Evolutionary conservation across 2,113 vertebrate genomes (phyloP), one percentile per base, ranked within the genome.

Genomic region (Microcebus tavaratra): DNA sequence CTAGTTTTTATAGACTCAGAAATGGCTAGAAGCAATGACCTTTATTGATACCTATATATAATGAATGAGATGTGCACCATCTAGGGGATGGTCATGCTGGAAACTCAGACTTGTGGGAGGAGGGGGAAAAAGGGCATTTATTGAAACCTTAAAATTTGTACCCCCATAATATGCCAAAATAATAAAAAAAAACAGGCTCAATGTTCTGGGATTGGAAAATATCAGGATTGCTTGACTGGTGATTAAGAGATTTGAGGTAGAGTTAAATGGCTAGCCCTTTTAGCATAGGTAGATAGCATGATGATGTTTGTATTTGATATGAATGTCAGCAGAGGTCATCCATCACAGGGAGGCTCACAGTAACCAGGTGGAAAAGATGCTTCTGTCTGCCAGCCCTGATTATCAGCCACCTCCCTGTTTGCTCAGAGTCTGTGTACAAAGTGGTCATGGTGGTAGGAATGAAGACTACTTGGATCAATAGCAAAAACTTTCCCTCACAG

Each of bases 281-380:
- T 20, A 31, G 3, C 12, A 7, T 2, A 1, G 39, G 14, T 29
- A 79, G 13, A 39, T 12, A 11, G 10, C 23, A 39, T 18, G 7
- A 1, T 5, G 36, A 3, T 0, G 4, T 45, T 5, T n/a, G 2
- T 8, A 8, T 2, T 3, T 6, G 3, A 10, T 1, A 3, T 3
- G 1, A 67, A 4, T 31, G 1, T 36, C 34, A 42, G 5, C 39
- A n/a, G 8, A n/a, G 34, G 10, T 5, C 1, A 1, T 18, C 36
- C 18, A n/a, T 12, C 57, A 15, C 36, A 65, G 45, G 55, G 31
- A 8, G 36, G 8, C 0, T 68, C 25, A 53, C 34, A 34, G 6
- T n/a, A 36, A 15, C 15, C 42, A 25, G 31, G 14, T 6, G 3
- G 13, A 34, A 39, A 17, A 79, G 25, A 29, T 10, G 6, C 18